Percentiles rank a stretch among this genome's conserved stretches.
Conservation (phyloP, 2,797 vertebrate genomes). For the Phaenicophaeus curvirostris region DNA sequence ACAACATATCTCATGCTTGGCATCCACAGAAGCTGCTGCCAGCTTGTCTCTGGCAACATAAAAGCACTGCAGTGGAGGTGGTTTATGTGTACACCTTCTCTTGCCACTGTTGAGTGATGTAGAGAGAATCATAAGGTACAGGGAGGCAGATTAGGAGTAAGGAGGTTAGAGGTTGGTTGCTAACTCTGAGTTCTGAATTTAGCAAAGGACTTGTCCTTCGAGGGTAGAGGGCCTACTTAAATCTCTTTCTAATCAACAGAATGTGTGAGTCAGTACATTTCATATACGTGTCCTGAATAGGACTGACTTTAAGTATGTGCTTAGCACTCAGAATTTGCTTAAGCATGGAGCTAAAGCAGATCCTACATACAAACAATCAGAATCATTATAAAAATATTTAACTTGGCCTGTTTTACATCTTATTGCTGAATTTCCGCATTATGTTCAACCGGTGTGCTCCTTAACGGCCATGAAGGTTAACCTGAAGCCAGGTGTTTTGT, state of each 20-base stretch:
- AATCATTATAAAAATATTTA: not conserved
- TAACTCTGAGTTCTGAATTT: not conserved
- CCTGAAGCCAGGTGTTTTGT: too few relatives aligned
- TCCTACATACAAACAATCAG: not conserved
- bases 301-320: not conserved
- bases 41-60: not conserved
- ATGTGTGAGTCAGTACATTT: not conserved
- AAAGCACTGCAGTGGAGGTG: fast-evolving
- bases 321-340: not conserved
- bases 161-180: not conserved
- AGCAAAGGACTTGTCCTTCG: not conserved
- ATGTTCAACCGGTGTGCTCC: not conserved
- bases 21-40: not conserved
- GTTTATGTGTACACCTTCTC: not conserved
- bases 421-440: not conserved
- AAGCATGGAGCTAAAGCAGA: not conserved
- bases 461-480: not conserved
- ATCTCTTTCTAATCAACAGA: not conserved
- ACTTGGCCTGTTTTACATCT: not conserved
- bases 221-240: not conserved
- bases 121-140: not conserved
- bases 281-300: not conserved
- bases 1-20: not conserved
- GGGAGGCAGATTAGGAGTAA: not conserved
- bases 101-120: not conserved